Percentiles rank a stretch among this genome's conserved stretches.
Evolutionary conservation across 1,140 invertebrate species (phyloP).

Genomic region (Chrysoperla carnea): DNA sequence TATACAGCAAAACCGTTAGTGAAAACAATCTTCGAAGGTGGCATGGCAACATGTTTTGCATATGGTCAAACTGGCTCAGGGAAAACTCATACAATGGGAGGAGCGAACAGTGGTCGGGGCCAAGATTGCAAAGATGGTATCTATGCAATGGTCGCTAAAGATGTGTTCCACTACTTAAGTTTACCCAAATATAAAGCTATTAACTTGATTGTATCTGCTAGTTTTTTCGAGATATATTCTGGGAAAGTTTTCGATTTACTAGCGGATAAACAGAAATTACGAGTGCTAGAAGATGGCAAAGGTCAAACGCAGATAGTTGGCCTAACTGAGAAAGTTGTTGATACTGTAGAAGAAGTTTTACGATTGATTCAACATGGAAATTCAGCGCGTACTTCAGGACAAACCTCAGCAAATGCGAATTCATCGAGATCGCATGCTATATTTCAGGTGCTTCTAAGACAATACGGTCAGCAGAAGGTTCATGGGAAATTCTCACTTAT

Average conservation of each 20-base stretch:
- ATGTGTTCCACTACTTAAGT: conserved; percentile 33
- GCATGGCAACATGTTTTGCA: conserved; percentile 82
- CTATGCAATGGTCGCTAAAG: conserved; percentile 41
- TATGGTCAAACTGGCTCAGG: conserved; percentile 81
- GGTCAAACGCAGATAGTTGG: conserved; percentile 68
- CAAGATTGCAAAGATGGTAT: conserved; percentile 57
- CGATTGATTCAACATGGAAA: conserved; percentile 58
- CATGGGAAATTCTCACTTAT: conserved; percentile 66
- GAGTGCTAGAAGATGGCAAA: conserved; percentile 72
- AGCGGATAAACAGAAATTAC: conserved; percentile 82
- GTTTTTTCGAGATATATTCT: conserved; percentile 84
- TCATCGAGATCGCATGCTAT: conserved; percentile 80
- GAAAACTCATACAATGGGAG: conserved; percentile 74
- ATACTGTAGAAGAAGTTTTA: conserved; percentile 58
- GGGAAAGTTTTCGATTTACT: conserved; percentile 90
- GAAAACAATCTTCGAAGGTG: conserved; percentile 72
- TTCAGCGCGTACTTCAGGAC: conserved; percentile 54
- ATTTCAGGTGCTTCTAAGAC: conserved; percentile 54
- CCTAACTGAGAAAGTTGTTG: conserved; percentile 54
- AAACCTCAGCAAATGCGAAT: conserved; percentile 71
- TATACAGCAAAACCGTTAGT: conserved; percentile 73
- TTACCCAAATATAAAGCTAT: conserved; percentile 32
- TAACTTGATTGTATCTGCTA: conserved; percentile 54
- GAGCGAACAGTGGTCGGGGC: conserved; percentile 54
- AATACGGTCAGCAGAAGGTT: conserved; percentile 21